Base-by-base conservation (phyloP, 2,113 vertebrate genomes). In the Tragelaphus buxtoni region DNA sequence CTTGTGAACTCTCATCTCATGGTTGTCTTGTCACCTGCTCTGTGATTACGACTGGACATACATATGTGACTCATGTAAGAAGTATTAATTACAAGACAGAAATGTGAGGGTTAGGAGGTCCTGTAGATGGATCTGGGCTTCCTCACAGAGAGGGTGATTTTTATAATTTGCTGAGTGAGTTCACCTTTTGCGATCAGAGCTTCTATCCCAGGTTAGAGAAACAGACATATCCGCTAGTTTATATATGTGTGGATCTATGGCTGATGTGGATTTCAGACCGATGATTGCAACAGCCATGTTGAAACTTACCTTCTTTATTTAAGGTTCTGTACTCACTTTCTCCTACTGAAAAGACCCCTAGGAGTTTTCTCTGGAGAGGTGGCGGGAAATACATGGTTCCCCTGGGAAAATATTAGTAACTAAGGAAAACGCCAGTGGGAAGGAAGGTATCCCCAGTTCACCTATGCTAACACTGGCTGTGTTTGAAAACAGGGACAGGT, bases 41-140 rank as follows among this genome's bases (percentile, higher is more conserved):
- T 35, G 0, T 24, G 81, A 18, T 74, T 35, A 85, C 39, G 45
- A 14, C 22, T 17, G 18, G 42, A 28, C 14, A n/a, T 53, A 3
- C 12, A 10, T 2, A 22, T 1, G 3, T 89, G 60, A 63, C 55
- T 69, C 45, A 6, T 17, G 14, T 16, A 26, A 56, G 55, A 55
- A 51, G 9, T 63, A 53, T 18, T 47, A 12, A n/a, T n/a, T 24
- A 32, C 1, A 13, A 58, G 80, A 47, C 47, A 24, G 82, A 63
- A 26, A 83, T 30, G 6, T 0, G 0, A 77, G 22, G 20, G 63
- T 6, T 5, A 9, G 24, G 5, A 17, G 7, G 3, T 11, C 28
- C 47, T 16, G 26, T 45, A 58, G 51, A 20, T 13, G 22, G 14
- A 32, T 2, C 9, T 17, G 47, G 28, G 26, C 55, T 65, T 61